These are phyloP conservation scores for Hylaeus volcanicus DNA, from an alignment of 1,140 invertebrate genomes.

Conservation along the genomic window DNA sequence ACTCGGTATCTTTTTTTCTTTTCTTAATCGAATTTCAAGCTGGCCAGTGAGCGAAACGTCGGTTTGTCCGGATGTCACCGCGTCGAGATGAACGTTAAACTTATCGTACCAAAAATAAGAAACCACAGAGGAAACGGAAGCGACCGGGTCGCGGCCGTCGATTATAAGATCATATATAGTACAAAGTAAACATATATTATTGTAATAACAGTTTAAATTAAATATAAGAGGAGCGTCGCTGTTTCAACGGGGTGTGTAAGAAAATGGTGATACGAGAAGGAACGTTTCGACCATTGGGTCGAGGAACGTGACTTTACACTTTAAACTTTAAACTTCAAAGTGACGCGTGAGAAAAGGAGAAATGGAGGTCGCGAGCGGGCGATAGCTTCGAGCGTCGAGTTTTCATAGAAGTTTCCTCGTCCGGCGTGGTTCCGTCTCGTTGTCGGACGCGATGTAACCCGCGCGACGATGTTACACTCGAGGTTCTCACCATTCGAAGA, in stretches of 20 bases:
- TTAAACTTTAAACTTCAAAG: too few relatives aligned
- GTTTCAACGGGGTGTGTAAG: constrained; percentile 48
- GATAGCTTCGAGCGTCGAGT: constrained; percentile 6
- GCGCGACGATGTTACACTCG: neutral
- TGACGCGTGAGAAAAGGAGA: neutral
- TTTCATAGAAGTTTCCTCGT: constrained; percentile 56
- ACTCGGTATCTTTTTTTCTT: neutral
- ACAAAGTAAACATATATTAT: constrained; percentile 81
- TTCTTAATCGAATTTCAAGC: neutral
- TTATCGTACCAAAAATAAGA: constrained; percentile 52
- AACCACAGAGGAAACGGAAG: constrained; percentile 57
- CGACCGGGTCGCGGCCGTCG: constrained; percentile 69
- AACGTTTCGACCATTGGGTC: constrained; percentile 1
- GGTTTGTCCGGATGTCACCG: neutral
- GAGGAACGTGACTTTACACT: too few relatives aligned
- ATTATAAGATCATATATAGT: constrained; percentile 81
- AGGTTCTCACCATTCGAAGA: too few relatives aligned
- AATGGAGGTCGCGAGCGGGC: too few relatives aligned
- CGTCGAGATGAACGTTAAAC: constrained; percentile 23
- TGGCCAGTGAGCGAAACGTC: neutral
- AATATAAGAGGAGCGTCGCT: constrained; percentile 54
- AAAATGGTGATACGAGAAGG: neutral
- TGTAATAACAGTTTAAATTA: constrained; percentile 76
- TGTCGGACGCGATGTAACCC: neutral
- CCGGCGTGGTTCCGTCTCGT: constrained; percentile 9